phyloP scores from a whole-genome alignment of 2,888 invertebrate species.

The Neoitamus cyanurus region DNA sequence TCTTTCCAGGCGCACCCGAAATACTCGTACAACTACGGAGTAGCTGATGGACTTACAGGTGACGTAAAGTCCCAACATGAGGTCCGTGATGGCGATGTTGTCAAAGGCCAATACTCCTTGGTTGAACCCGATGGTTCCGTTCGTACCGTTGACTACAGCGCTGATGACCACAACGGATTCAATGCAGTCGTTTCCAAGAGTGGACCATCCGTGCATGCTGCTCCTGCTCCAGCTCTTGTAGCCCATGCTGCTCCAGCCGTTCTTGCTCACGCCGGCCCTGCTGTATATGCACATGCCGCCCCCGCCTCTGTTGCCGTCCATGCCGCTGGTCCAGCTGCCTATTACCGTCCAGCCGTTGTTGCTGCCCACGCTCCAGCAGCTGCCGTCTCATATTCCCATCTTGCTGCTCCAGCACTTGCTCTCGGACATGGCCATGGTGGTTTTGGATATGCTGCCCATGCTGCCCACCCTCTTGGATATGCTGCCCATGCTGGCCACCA shows the following conservation, averaged over 20 bases:
- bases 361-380: constrained; percentile 59
- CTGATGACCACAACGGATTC: constrained; percentile 66
- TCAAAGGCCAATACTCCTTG: constrained; percentile 67
- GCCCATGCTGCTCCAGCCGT: constrained; percentile 45
- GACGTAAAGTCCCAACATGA: constrained; percentile 67
- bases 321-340: constrained; percentile 55
- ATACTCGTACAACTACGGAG: constrained; percentile 67
- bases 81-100: constrained; percentile 66
- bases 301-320: constrained; percentile 60
- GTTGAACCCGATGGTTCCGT: constrained; percentile 67
- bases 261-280: constrained; percentile 50
- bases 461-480: constrained; percentile 61
- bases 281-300: constrained; percentile 53
- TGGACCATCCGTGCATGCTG: constrained; percentile 62
- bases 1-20: constrained; percentile 63
- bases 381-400: constrained; percentile 56
- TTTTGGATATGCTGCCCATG: constrained; percentile 62
- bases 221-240: constrained; percentile 48
- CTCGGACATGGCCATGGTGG: constrained; percentile 47
- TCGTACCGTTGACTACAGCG: constrained; percentile 67
- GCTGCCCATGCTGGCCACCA: constrained; percentile 61
- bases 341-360: constrained; percentile 39
- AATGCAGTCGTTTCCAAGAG: constrained; percentile 66
- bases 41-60: constrained; percentile 65
- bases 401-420: not conserved